Base-by-base conservation (phyloP, 2,797 vertebrate species). In the Leptoclinus maculatus region DNA sequence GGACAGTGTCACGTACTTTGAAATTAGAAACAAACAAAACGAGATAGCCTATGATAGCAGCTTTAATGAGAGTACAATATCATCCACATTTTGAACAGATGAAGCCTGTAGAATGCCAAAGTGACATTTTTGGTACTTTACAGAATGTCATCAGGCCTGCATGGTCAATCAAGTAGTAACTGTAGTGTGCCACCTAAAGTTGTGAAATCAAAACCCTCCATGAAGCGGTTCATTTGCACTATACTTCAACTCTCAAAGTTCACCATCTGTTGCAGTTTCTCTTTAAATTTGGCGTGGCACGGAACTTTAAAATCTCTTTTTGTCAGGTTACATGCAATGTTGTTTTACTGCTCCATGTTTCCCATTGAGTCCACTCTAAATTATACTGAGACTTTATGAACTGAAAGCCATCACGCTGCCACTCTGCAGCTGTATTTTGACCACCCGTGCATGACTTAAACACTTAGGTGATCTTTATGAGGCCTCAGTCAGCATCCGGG, bases 121-220 rank as follows among this genome's bases (percentile, higher is more conserved):
- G 49, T 53, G 10, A 49, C 39, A 54, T 65, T 83, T 81, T 77
- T 54, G 51, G 23, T 74, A 27, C 21, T 83, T 73, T 71, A 78
- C 38, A n/a, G 73, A 58, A 67, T 60, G 74, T 83, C 68, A 86
- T 86, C 4, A 71, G 25, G 27, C 49, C 38, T 57, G 51, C 58
- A 43, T 7, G 49, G 39, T 54, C 32, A 29, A 36, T 68, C 25
- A 4, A 45, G 19, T n/a, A 63, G 23, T n/a, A 49, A 53, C 29
- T 66, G 38, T 7, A 23, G 23, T 49, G 53, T 70, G 58, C 54
- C 53, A 58, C 23, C 66, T 45, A 27, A 60, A 71, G 32, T n/a
- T 67, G 32, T 60, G 39, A 74, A 64, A 79, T 73, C 64, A 77
- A 78, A 82, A 53, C 13, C 34, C 57, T 59, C 57, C 12, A 39